Evolutionary conservation across 2,113 vertebrate genomes (phyloP).

Genomic region (Rousettus leschenaultii): DNA sequence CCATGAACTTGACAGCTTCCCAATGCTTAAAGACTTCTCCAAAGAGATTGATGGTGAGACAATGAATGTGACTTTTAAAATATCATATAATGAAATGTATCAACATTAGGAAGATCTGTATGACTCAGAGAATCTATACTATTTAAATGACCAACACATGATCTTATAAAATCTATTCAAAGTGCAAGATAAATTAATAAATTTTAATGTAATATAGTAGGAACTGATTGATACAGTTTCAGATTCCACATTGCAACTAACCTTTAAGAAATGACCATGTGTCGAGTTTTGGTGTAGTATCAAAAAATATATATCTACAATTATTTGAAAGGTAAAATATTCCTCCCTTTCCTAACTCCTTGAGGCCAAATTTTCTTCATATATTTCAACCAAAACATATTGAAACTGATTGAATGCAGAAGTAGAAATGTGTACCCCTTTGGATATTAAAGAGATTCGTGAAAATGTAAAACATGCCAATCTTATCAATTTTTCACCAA

Average conservation of each 20-base stretch:
- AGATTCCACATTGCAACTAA: slow-evolving; percentile 3
- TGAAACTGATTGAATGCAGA: neutral
- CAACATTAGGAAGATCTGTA: slow-evolving; percentile 36
- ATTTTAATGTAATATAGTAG: slow-evolving; percentile 27
- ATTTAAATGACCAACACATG: slow-evolving; percentile 30
- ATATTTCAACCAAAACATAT: slow-evolving; percentile 12
- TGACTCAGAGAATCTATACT: neutral
- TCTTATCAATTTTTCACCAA: neutral
- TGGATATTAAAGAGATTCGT: neutral
- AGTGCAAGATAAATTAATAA: neutral
- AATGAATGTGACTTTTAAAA: slow-evolving; percentile 47
- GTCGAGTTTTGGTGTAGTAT: slow-evolving; percentile 28
- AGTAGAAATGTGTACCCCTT: neutral
- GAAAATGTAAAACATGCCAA: slow-evolving; percentile 2
- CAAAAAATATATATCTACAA: slow-evolving; percentile 30
- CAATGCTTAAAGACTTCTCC: slow-evolving; percentile 33
- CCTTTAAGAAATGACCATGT: slow-evolving; percentile 13
- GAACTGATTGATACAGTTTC: neutral
- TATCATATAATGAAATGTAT: slow-evolving; percentile 34
- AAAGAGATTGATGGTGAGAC: slow-evolving; percentile 26
- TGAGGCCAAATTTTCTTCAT: slow-evolving; percentile 11
- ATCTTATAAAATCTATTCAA: slow-evolving; percentile 18
- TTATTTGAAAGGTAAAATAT: slow-evolving; percentile 41
- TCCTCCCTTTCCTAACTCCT: neutral
- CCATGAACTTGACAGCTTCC: slow-evolving; percentile 48